These are phyloP conservation scores for Prietella phreatophila DNA, from an alignment of 2,113 vertebrate species.

Conservation along the genomic window DNA sequence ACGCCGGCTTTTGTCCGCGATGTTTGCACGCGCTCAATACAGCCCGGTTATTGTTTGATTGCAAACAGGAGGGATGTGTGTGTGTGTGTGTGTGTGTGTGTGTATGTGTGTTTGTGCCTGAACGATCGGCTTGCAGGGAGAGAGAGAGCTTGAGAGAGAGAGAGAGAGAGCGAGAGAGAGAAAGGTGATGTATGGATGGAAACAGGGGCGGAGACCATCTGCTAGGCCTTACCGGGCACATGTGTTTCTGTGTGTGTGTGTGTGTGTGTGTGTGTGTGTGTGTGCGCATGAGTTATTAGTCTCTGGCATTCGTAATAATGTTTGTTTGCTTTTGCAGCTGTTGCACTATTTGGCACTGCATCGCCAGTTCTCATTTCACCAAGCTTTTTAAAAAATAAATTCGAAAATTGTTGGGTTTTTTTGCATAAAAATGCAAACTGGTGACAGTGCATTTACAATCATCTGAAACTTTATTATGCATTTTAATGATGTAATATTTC, in stretches of 20 bases:
- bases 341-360: conserved; percentile 65
- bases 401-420: no score
- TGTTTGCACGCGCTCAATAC: conserved; percentile 46
- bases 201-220: conserved; percentile 57
- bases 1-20: conserved; percentile 42
- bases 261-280: conserved; percentile 36
- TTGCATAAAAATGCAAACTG: neutral
- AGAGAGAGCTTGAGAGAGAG: conserved; percentile 20
- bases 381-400: neutral
- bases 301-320: conserved; percentile 77
- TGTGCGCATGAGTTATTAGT: conserved; percentile 50
- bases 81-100: conserved; percentile 44
- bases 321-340: conserved; percentile 83
- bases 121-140: conserved; percentile 35
- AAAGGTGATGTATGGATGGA: conserved; percentile 50
- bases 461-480: neutral
- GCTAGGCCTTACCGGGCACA: conserved; percentile 49
- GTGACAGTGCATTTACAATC: neutral
- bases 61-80: conserved; percentile 49
- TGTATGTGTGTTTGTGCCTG: conserved; percentile 45
- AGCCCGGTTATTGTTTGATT: conserved; percentile 51
- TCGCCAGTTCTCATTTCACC: conserved; percentile 28
- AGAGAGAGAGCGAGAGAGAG: conserved; percentile 12
- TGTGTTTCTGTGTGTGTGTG: conserved; percentile 53
- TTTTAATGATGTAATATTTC: neutral